A percentile compares a stretch with the other conserved stretches of the same genome.
phyloP scores from a whole-genome alignment of 1,140 invertebrate species.

The Brachionus rubens region DNA sequence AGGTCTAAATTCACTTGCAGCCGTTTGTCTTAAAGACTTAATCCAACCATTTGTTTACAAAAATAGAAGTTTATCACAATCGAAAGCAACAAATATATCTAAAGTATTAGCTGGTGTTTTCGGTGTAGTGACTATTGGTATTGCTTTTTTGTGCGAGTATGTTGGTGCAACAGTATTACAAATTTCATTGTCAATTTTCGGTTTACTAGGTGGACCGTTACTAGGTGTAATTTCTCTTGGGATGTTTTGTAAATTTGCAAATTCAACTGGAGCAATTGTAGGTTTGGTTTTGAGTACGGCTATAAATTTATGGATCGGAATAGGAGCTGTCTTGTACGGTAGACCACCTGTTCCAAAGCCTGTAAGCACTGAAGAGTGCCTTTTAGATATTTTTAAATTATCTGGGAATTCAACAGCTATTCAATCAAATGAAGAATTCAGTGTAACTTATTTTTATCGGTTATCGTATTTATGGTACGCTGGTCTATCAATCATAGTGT shows the following conservation, averaged over 20 bases:
- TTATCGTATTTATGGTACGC: conserved; percentile 45
- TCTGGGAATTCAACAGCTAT: not conserved
- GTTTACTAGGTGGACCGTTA: conserved; percentile 56
- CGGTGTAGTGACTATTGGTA: conserved; percentile 51
- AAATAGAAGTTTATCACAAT: not conserved
- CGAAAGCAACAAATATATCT: conserved; percentile 22
- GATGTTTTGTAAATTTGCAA: conserved; percentile 43
- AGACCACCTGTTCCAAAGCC: not conserved
- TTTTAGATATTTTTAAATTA: not conserved
- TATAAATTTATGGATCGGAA: conserved; percentile 42
- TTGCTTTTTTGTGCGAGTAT: conserved; percentile 52
- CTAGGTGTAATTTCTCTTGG: conserved; percentile 48
- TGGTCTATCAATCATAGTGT: not conserved
- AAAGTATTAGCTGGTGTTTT: conserved; percentile 56
- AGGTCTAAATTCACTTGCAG: conserved; percentile 81
- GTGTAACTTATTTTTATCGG: conserved; percentile 13
- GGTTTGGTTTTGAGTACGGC: conserved; percentile 11
- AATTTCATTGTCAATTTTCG: conserved; percentile 55
- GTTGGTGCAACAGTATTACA: conserved; percentile 52
- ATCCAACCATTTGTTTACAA: conserved; percentile 47
- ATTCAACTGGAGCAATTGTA: conserved; percentile 42
- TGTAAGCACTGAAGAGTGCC: not conserved
- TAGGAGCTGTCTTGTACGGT: conserved; percentile 19
- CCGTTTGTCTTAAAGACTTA: conserved; percentile 79
- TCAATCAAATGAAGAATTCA: not conserved